phyloP scores from a whole-genome alignment of 2,113 vertebrate species.

The Malaclemys terrapin region DNA sequence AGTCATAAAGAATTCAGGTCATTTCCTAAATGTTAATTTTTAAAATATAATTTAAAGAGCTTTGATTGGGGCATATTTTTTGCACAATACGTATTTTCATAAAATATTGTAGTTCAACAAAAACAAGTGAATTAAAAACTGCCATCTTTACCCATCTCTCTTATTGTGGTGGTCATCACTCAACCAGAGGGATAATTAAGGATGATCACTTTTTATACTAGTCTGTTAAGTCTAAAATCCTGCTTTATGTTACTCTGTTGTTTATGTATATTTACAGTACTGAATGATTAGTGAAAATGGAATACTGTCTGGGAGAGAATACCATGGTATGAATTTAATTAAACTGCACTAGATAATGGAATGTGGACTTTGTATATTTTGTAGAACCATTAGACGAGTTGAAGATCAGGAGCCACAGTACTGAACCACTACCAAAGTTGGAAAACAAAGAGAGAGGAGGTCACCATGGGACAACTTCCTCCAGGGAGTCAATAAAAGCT shows the following conservation, averaged over 20 bases:
- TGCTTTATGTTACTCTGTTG: not conserved
- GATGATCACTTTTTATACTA: not conserved
- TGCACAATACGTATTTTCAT: not conserved
- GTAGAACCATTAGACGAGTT: slow-evolving; percentile 85
- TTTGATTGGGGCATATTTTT: not conserved
- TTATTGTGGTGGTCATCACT: not conserved
- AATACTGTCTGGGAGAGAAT: not conserved
- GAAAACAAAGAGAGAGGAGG: slow-evolving; percentile 87
- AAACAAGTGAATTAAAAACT: not conserved
- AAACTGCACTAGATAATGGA: not conserved
- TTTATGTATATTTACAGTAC: not conserved
- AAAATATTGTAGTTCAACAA: not conserved
- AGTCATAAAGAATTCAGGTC: not conserved
- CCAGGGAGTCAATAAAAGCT: slow-evolving; percentile 90
- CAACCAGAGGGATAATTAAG: accelerated
- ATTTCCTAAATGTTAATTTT: slow-evolving; percentile 19
- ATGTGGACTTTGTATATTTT: slow-evolving; percentile 33
- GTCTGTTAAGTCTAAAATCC: not conserved
- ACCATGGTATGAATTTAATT: not conserved
- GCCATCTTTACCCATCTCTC: not conserved
- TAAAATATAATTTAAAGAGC: not conserved
- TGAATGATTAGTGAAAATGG: not conserved
- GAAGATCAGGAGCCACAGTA: slow-evolving; percentile 89
- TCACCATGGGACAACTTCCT: slow-evolving; percentile 80
- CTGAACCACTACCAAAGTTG: slow-evolving; percentile 89